Conservation (phyloP, 2,888 invertebrate species). For the Horisme vitalbata region DNA sequence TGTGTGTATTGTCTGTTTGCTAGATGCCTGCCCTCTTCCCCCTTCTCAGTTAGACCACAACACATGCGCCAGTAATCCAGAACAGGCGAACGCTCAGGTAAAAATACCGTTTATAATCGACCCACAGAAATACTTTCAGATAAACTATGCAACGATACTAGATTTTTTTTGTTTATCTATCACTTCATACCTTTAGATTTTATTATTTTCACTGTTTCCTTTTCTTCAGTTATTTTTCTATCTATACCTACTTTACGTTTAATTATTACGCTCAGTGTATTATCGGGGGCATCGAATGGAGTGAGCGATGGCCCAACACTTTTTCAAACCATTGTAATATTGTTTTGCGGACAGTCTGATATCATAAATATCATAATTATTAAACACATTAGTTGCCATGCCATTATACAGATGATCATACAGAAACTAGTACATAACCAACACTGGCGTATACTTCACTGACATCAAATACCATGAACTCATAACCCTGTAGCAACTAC, state of each 20-base stretch:
- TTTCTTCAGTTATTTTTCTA: conserved; percentile 51
- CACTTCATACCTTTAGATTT: conserved; percentile 77
- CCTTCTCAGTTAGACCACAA: conserved; percentile 93
- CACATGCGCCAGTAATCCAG: conserved; percentile 89
- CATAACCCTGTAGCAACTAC: conserved; percentile 73
- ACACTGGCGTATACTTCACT: conserved; percentile 81
- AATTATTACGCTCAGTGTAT: conserved; percentile 73
- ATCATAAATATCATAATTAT: conserved; percentile 48
- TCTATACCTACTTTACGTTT: conserved; percentile 59
- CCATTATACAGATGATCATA: conserved; percentile 70
- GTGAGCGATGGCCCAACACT: conserved; percentile 44
- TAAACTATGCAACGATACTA: conserved; percentile 79
- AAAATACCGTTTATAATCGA: conserved; percentile 82
- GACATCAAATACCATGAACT: conserved; percentile 70
- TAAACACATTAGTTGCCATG: conserved; percentile 72
- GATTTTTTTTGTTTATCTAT: conserved; percentile 73
- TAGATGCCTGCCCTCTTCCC: conserved; percentile 97
- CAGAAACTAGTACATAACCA: conserved; percentile 70
- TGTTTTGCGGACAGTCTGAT: conserved; percentile 37
- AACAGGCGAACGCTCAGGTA: conserved; percentile 88
- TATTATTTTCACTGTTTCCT: conserved; percentile 70
- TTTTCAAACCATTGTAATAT: conserved; percentile 48
- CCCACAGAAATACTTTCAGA: conserved; percentile 78
- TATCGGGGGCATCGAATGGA: conserved; percentile 52
- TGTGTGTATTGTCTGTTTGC: conserved; percentile 95